Percentiles rank a stretch among this genome's conserved stretches.
These are phyloP conservation scores for Eupithecia insigniata DNA, from an alignment of 2,888 invertebrate species.

Conservation along the genomic window DNA sequence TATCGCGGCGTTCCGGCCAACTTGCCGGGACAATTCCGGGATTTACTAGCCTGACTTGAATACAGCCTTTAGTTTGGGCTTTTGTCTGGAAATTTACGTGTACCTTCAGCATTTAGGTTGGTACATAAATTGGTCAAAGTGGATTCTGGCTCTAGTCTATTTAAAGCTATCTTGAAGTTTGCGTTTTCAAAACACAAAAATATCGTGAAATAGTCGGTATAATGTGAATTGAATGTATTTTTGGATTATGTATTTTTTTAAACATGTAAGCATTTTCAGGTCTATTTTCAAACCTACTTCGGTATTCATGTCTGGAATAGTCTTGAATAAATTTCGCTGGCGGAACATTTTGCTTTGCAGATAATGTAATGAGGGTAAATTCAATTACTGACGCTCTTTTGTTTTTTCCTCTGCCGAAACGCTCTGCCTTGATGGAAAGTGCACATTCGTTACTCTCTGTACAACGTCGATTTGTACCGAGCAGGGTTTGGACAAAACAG, in stretches of 20 bases:
- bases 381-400: conserved; percentile 77
- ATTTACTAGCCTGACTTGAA: conserved; percentile 52
- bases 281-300: conserved; percentile 34
- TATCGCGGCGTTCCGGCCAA: conserved; percentile 58
- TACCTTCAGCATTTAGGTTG: not conserved
- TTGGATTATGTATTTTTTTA: conserved; percentile 9
- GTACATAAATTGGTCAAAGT: not conserved
- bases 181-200: not conserved
- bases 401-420: conserved; percentile 59
- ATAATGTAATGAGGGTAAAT: conserved; percentile 79
- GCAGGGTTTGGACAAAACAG: conserved; percentile 80
- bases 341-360: conserved; percentile 68
- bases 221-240: not conserved
- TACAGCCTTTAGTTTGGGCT: conserved; percentile 30
- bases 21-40: conserved; percentile 48
- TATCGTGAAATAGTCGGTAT: not conserved
- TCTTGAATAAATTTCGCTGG: conserved; percentile 53
- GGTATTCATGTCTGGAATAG: conserved; percentile 47
- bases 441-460: conserved; percentile 77
- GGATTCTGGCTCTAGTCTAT: not conserved
- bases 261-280: conserved; percentile 26
- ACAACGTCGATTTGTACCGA: conserved; percentile 77
- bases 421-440: conserved; percentile 67
- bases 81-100: conserved; percentile 24
- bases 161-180: not conserved